Evolutionary conservation across 2,113 vertebrate species (phyloP), one percentile per base, ranked within the genome.

Genomic region (Peromyscus polionotus): DNA sequence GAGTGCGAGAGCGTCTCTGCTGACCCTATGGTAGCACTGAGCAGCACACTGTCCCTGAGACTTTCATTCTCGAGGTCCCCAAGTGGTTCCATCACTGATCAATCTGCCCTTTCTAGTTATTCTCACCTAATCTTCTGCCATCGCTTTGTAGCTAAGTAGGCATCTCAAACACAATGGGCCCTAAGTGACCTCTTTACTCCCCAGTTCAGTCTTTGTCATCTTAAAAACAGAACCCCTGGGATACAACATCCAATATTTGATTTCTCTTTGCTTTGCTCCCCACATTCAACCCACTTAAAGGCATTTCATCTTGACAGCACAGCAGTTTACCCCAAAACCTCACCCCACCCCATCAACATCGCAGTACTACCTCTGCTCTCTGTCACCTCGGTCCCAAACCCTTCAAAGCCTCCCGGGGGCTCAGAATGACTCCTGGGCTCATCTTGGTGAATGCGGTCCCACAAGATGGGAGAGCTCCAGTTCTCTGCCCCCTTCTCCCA

Each of bases 261-360:
- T 79, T 90, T 94, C 33, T 90, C 84, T 92, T 94, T 80, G 20
- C 70, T 13, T 91, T 13, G 73, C 11, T 88, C 75, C 45, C 51
- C 76, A 91, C 19, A 67, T 28, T 80, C 36, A 88, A 28, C 28
- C 7, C 79, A 39, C 67, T n/a, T 1, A 61, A 33, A 85, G 33
- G 45, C 5, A 70, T 10, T 88, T 79, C 67, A 33, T 61, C n/a
- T 83, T 67, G 2, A 61, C 68, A 70, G 9, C n/a, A 70, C 6
- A 10, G 14, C 2, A 39, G 48, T 45, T 63, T 45, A 84, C 72
- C 7, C 17, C 36, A 5, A 3, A 42, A 28, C 2, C 4, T 57
- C 39, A 14, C 39, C 14, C n/a, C 54, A 33, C 1, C 33, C 14
- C 14, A 57, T 61, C 63, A 36, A 7, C 45, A 24, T 12, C 73